Evolutionary conservation across 2,888 invertebrate species (phyloP).

Genomic region (Ceramica pisi): DNA sequence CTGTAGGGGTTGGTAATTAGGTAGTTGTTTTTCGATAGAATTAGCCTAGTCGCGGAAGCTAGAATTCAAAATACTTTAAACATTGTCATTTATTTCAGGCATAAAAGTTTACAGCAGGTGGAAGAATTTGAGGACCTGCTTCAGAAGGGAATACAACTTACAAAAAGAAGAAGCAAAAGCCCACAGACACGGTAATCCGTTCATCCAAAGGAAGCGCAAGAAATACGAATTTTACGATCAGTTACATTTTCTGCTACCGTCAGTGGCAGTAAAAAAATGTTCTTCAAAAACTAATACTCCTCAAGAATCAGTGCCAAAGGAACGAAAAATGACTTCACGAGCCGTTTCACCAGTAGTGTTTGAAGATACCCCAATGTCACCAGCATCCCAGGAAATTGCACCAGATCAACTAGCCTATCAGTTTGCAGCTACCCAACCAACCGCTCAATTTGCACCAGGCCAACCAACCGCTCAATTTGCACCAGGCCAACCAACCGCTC

Average conservation of each 20-base stretch:
- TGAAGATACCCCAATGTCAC: background rate
- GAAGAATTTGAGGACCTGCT: background rate
- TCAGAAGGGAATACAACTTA: background rate
- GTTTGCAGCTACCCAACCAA: background rate
- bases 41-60: background rate
- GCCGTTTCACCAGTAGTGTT: background rate
- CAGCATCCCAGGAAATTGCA: background rate
- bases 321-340: background rate
- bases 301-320: background rate
- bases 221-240: constrained; percentile 6
- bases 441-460: background rate
- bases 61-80: background rate
- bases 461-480: background rate
- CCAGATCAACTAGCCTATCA: background rate
- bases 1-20: background rate
- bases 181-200: no score
- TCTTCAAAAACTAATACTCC: background rate
- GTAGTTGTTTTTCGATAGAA: no score
- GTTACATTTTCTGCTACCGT: background rate
- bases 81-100: background rate
- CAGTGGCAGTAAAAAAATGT: background rate
- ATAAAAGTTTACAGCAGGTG: background rate
- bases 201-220: background rate
- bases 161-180: background rate
- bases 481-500: background rate